Evolutionary conservation across 2,113 vertebrate genomes (phyloP), one percentile per base, ranked within the genome.

Genomic region (Amblyopsis rosae): DNA sequence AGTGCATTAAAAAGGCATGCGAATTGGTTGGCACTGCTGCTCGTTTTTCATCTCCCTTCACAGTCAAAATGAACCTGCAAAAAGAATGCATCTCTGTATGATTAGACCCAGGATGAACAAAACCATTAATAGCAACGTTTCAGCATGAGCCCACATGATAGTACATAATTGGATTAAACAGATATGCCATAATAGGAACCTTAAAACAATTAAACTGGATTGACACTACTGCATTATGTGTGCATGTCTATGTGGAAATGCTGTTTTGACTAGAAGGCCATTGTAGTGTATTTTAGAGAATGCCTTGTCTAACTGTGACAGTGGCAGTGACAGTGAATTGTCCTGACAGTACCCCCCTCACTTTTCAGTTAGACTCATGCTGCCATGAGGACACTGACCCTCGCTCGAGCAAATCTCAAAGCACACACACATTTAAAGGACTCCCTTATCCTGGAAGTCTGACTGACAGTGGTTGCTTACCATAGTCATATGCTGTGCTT

Each of bases 101-200:
- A 9, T 19, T 56, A 11, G 8, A 56, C 54, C 16, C 54, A 16
- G n/a, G 6, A 54, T 54, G 51, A 15, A 54, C 51, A 15, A 12
- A 8, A 10, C 6, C 35, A 53, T 69, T 54, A 26, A 26, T 26
- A 26, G 26, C 26, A 26, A 59, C 33, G 35, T 6, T 41, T 41
- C 35, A 41, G 35, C 26, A 26, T 26, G 26, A 26, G 26, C 35
- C 6, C 35, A 41, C 5, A 41, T 1, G 35, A 41, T 41, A 41
- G 35, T 41, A n/a, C 56, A 32, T 58, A 11, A 58, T 19, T 6
- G 17, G 0, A 26, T 17, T 15, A 33, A 58, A 12, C 58, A 56
- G 58, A 65, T 60, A 45, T 35, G 19, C 51, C 53, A 53, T 46
- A 59, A 47, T 56, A 69, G 69, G 50, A 59, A 59, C 17, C 10